Evolutionary conservation across 2,113 vertebrate species (phyloP).

Genomic region (Crotophaga sulcirostris): DNA sequence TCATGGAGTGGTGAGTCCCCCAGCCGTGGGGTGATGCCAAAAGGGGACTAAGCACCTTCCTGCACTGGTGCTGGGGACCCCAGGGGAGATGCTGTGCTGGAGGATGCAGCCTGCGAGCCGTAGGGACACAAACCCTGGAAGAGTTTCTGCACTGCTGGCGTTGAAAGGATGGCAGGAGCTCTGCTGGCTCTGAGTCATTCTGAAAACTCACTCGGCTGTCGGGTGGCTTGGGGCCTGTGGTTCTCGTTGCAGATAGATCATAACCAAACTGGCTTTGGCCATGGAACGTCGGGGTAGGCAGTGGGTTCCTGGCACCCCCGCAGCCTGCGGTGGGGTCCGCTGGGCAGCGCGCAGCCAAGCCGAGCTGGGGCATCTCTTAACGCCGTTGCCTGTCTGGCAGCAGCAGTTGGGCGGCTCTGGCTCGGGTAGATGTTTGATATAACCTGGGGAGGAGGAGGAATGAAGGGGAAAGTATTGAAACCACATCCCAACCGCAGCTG

Average conservation of each 20-base stretch:
- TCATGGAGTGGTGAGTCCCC: conserved; percentile 94
- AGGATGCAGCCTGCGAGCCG: background rate
- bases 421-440: background rate
- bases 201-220: background rate
- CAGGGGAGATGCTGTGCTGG: background rate
- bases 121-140: background rate
- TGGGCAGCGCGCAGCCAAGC: rapidly evolving
- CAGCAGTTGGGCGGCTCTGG: background rate
- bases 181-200: conserved; percentile 19
- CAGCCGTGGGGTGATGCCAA: rapidly evolving
- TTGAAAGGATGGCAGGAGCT: background rate
- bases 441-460: conserved; percentile 50
- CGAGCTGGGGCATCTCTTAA: rapidly evolving
- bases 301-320: background rate
- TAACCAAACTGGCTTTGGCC: background rate
- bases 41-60: background rate
- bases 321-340: background rate
- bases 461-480: conserved; percentile 67
- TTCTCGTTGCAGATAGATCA: background rate
- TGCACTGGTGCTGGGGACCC: rapidly evolving
- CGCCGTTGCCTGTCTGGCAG: background rate
- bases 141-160: background rate
- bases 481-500: conserved; percentile 70
- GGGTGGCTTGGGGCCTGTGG: background rate
- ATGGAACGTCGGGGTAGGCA: background rate